Evolutionary conservation across 2,113 vertebrate species (phyloP).

Genomic region (Alaudala cheleensis): DNA sequence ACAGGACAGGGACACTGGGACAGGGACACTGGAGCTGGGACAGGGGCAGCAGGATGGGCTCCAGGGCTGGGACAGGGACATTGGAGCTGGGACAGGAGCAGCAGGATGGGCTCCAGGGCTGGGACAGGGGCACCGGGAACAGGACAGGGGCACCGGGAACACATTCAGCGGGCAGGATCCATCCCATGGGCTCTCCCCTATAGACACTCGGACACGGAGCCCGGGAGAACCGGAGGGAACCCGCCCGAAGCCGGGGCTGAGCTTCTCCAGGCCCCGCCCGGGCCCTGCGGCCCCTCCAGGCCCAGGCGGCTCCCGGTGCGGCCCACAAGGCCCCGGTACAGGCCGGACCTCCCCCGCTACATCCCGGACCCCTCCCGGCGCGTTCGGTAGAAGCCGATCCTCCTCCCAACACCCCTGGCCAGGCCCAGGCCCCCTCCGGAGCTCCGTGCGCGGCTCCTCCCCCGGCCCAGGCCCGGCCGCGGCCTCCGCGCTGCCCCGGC

Average conservation of each 20-base stretch:
- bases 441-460: not conserved
- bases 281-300: not conserved
- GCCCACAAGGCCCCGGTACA: not conserved
- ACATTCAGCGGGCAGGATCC: not conserved
- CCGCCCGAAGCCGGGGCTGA: not conserved
- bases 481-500: too few relatives aligned
- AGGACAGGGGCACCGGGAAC: not conserved
- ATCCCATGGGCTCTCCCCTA: not conserved
- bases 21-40: not conserved
- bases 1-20: not conserved
- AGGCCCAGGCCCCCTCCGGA: not conserved
- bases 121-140: not conserved
- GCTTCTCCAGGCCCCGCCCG: not conserved
- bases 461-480: too few relatives aligned
- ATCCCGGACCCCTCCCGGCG: not conserved
- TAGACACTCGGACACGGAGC: accelerated
- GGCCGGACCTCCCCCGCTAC: not conserved
- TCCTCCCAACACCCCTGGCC: not conserved
- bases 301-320: too few relatives aligned
- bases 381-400: not conserved
- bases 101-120: not conserved
- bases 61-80: not conserved
- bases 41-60: not conserved
- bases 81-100: not conserved
- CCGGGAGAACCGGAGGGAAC: accelerated